A percentile compares a stretch with the other conserved stretches of the same genome.
Evolutionary conservation across 2,888 invertebrate genomes (phyloP).

Genomic region (Steromphala cineraria): DNA sequence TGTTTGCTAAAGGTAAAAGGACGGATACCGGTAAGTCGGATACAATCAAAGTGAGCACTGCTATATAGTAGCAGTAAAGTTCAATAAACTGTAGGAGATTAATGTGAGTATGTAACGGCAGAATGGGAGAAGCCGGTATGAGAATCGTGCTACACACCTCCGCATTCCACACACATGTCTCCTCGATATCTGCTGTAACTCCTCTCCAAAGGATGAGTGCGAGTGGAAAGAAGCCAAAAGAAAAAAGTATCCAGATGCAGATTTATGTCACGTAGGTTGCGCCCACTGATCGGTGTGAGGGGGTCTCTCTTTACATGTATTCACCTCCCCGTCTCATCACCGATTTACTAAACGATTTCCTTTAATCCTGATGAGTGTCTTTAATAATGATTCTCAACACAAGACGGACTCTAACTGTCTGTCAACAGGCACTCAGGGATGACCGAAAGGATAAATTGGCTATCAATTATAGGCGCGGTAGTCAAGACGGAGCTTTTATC

Average conservation of each 20-base stretch:
- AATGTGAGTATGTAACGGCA: too few species aligned
- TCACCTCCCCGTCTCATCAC: background rate
- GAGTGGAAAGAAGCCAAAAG: too few species aligned
- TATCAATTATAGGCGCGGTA: background rate
- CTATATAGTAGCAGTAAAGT: too few species aligned
- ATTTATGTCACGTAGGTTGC: background rate
- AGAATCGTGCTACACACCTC: background rate
- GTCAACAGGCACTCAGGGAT: slow-evolving; percentile 13
- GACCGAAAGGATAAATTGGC: background rate
- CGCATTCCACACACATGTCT: background rate
- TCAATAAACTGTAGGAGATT: too few species aligned
- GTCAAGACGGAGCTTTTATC: background rate
- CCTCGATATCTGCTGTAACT: background rate
- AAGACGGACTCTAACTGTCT: background rate
- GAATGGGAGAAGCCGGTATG: background rate
- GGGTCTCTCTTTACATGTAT: too few species aligned
- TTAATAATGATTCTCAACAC: background rate
- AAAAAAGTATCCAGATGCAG: background rate
- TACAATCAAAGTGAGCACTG: too few species aligned
- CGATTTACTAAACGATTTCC: background rate
- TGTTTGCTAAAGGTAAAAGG: too few species aligned
- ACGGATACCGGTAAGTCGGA: too few species aligned
- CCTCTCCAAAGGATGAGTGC: too few species aligned
- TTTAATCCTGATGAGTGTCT: background rate
- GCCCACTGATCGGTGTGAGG: background rate